phyloP scores from a whole-genome alignment of 2,113 vertebrate species.

The Dicaeum eximium region DNA sequence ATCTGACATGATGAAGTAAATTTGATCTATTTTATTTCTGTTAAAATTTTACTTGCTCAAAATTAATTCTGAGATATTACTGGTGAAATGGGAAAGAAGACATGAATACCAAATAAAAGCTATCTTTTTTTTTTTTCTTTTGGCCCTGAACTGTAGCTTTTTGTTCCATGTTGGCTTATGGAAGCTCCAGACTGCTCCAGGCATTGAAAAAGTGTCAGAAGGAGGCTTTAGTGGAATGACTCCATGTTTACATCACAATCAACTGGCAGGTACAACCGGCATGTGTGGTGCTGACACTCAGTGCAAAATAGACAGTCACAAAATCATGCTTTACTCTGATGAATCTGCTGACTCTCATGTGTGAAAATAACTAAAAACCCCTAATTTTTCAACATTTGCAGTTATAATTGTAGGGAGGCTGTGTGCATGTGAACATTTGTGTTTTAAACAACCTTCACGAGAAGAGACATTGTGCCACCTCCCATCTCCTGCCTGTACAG shows the following conservation, averaged over 20 bases:
- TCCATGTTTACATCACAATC: neutral
- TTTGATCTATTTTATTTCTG: neutral
- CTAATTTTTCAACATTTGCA: neutral
- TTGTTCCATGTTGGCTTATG: neutral
- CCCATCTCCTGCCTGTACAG: too few species aligned
- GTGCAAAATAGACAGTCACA: neutral
- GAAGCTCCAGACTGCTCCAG: neutral
- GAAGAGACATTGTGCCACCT: neutral
- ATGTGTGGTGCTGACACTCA: neutral
- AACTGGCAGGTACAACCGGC: neutral
- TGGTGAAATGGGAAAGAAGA: neutral
- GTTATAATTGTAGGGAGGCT: neutral
- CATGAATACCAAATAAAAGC: neutral
- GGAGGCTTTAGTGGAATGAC: neutral
- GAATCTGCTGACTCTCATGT: neutral
- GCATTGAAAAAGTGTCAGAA: neutral
- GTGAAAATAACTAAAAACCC: neutral
- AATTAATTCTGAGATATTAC: neutral
- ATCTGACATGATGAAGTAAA: neutral
- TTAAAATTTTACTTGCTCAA: neutral
- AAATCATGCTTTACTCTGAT: neutral
- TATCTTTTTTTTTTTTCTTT: neutral
- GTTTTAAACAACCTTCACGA: neutral
- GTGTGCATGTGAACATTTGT: neutral
- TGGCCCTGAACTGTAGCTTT: neutral